A percentile compares a stretch with the other conserved stretches of the same genome.
Conservation (phyloP, 2,797 vertebrate genomes). For the Agapornis canus region DNA sequence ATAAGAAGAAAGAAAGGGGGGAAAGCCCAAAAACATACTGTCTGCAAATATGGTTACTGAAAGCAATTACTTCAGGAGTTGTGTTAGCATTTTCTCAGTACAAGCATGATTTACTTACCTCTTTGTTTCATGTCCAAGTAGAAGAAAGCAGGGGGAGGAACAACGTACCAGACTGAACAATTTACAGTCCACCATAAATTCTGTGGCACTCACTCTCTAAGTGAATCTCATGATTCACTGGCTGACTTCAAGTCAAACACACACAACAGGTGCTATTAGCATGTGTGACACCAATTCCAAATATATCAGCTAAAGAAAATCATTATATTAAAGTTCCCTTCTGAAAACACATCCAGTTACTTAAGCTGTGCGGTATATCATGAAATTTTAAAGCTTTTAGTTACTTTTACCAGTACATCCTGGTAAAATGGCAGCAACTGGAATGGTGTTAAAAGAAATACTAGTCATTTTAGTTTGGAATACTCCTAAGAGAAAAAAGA, state of each 20-base stretch:
- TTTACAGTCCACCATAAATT: background rate
- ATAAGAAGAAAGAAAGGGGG: background rate
- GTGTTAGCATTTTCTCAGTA: background rate
- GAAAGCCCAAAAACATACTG: background rate
- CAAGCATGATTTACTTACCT: background rate
- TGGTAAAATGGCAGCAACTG: background rate
- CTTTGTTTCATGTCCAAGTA: background rate
- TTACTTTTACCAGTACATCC: background rate
- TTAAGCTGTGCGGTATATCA: background rate
- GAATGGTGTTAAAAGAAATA: background rate
- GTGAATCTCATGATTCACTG: background rate
- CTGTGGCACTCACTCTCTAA: background rate
- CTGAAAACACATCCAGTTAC: background rate
- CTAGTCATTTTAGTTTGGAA: background rate
- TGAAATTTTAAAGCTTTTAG: background rate
- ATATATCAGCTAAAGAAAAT: background rate
- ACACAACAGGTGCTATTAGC: rapidly evolving
- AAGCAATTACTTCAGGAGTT: background rate
- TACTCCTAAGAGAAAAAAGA: background rate
- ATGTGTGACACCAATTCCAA: background rate
- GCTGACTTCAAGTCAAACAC: background rate
- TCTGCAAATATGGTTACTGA: background rate
- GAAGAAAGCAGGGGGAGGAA: background rate
- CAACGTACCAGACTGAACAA: background rate
- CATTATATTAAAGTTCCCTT: background rate